These are phyloP conservation scores for Siniperca undulata DNA, from an alignment of 2,797 vertebrate genomes.

Conservation along the genomic window DNA sequence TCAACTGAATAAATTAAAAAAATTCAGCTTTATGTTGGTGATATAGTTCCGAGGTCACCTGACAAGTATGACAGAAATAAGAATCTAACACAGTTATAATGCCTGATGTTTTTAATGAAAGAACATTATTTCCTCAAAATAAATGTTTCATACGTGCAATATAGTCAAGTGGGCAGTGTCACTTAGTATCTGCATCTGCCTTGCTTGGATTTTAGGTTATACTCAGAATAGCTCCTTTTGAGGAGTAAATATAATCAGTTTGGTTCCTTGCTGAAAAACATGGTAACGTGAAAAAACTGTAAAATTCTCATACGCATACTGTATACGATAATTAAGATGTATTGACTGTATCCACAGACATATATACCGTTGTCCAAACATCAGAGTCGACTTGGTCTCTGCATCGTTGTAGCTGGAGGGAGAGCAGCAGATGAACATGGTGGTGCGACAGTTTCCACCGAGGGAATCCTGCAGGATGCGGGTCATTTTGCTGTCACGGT, in stretches of 20 bases:
- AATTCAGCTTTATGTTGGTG: not conserved
- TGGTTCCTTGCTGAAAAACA: not conserved
- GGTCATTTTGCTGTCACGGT: conserved; percentile 98
- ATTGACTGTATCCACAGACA: not conserved
- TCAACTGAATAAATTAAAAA: not conserved
- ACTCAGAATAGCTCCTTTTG: not conserved
- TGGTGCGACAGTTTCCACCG: conserved; percentile 96
- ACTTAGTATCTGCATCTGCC: not conserved
- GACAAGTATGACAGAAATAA: not conserved
- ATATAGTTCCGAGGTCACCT: not conserved
- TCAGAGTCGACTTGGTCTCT: conserved; percentile 95
- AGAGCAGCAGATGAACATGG: conserved; percentile 98
- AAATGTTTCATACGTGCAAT: not conserved
- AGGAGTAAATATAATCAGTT: not conserved
- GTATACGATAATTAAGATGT: not conserved
- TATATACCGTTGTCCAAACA: conserved; percentile 95
- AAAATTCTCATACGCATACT: not conserved
- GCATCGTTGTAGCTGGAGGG: conserved; percentile 95
- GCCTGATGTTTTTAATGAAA: not conserved
- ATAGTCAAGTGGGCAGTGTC: not conserved
- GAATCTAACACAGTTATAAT: not conserved
- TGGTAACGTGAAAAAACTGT: not conserved
- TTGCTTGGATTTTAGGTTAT: not conserved
- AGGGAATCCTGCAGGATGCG: conserved; percentile 97
- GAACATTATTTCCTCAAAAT: not conserved